phyloP scores from a whole-genome alignment of 30 jellyfish, hydroid and myxozoan genomes.

The Hydractinia symbiolongicarpus region DNA sequence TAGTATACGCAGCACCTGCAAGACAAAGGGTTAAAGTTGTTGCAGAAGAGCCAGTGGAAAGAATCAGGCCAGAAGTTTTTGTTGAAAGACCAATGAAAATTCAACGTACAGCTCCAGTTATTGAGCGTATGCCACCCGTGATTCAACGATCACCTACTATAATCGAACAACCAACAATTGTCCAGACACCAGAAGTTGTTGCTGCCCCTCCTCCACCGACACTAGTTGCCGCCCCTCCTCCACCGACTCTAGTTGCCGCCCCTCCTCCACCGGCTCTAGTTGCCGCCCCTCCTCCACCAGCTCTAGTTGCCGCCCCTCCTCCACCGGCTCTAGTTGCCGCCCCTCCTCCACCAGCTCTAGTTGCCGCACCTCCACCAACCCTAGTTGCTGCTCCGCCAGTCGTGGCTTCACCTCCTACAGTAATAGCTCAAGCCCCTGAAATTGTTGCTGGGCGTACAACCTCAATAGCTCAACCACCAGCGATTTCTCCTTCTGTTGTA shows the following conservation, averaged over 20 bases:
- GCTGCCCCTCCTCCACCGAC: neutral
- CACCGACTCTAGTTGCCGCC: neutral
- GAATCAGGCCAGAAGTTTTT: neutral
- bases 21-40: neutral
- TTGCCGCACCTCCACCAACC: neutral
- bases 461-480: neutral
- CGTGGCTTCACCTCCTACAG: conserved; percentile 14
- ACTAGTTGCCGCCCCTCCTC: neutral
- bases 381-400: neutral
- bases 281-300: neutral
- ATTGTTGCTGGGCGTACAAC: neutral
- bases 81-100: conserved; percentile 5
- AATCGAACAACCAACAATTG: neutral
- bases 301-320: neutral
- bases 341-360: neutral
- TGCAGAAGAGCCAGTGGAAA: conserved; percentile 3
- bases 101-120: neutral
- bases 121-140: neutral
- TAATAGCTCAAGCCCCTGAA: conserved; percentile 7
- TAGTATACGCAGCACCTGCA: neutral
- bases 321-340: neutral
- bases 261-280: neutral
- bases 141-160: neutral
- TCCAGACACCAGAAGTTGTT: neutral
- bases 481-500: neutral